Evolutionary conservation across 2,113 vertebrate genomes (phyloP), one percentile per base, ranked within the genome.

Genomic region (Caretta caretta): DNA sequence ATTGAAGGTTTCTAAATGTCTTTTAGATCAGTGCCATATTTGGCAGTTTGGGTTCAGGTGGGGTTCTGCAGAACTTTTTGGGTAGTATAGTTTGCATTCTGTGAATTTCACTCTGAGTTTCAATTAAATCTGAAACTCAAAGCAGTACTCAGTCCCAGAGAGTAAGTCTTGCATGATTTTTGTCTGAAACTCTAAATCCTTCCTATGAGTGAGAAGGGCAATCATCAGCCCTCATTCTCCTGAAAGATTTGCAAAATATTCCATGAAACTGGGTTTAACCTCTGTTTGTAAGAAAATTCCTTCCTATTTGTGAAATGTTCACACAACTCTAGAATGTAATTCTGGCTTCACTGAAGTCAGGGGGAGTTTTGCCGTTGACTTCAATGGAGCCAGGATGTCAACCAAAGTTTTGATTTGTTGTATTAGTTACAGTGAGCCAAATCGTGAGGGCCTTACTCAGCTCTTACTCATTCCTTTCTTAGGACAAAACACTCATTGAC

Each of bases 121-220:
- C 84, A 87, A 92, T 91, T 93, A 93, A 92, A 93, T 93, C 57
- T 65, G 92, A 95, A 91, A 90, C 53, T 51, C 84, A 57, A 81
- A 93, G 48, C 65, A 93, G 90, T 89, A 87, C 72, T 95, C 57
- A n/a, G 90, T 88, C 94, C 96, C 96, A 97, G 93, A 53, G 79
- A 93, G 35, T 8, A 79, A 95, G 79, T 97, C 96, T 97, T 94
- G 84, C 96, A 94, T 91, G 92, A 62, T 95, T 95, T 96, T 85
- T 93, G 85, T 95, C 93, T 93, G 92, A 95, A 96, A 90, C 78
- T 80, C 88, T 90, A 96, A 96, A 95, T 92, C 65, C 89, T 94
- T 90, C 83, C 62, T 94, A 0, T 0, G 92, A 91, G 86, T 88
- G 59, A 89, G 48, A 90, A 88, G 80, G 56, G 75, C 8, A 87